These are phyloP conservation scores for Lordiphosa stackelbergi DNA, from an alignment of 1,140 invertebrate genomes.

Conservation along the genomic window DNA sequence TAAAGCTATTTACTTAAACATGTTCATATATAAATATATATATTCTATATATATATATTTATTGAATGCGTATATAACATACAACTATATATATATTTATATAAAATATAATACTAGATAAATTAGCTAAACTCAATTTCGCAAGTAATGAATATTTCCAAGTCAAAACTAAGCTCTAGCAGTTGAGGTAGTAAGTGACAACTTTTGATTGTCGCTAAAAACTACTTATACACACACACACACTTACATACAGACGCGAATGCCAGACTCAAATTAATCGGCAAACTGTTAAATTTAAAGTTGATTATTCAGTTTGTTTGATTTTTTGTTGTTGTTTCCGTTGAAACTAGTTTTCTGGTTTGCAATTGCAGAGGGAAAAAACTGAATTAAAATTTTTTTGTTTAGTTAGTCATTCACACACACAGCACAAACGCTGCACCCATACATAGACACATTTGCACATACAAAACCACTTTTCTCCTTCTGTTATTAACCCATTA, in stretches of 20 bases:
- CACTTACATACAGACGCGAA: slow-evolving; percentile 12
- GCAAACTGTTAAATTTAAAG: slow-evolving; percentile 43
- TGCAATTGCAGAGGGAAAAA: slow-evolving; percentile 8
- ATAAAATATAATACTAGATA: slow-evolving; percentile 30
- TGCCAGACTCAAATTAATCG: slow-evolving; percentile 38
- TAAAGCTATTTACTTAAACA: slow-evolving; percentile 62
- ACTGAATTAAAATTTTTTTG: slow-evolving; percentile 9
- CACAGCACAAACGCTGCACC: slow-evolving; percentile 3
- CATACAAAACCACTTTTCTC: slow-evolving; percentile 7
- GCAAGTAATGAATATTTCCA: slow-evolving; percentile 13
- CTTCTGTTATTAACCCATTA: slow-evolving; percentile 6
- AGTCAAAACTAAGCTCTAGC: slow-evolving; percentile 8
- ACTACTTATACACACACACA: slow-evolving; percentile 29
- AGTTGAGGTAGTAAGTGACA: slow-evolving; percentile 28
- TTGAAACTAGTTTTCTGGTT: slow-evolving; percentile 42
- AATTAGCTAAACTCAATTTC: slow-evolving; percentile 20
- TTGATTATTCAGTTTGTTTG: slow-evolving; percentile 47
- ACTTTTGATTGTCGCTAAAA: slow-evolving; percentile 20
- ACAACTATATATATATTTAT: slow-evolving; percentile 26
- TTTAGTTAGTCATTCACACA: not conserved
- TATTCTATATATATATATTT: slow-evolving; percentile 40
- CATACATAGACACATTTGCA: slow-evolving; percentile 7
- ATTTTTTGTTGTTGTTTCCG: slow-evolving; percentile 26
- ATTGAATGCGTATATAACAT: slow-evolving; percentile 59
- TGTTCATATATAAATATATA: slow-evolving; percentile 18